These are phyloP conservation scores for Galeopsomyia nigrocyanea DNA, from an alignment of 2,888 invertebrate genomes.

Conservation along the genomic window DNA sequence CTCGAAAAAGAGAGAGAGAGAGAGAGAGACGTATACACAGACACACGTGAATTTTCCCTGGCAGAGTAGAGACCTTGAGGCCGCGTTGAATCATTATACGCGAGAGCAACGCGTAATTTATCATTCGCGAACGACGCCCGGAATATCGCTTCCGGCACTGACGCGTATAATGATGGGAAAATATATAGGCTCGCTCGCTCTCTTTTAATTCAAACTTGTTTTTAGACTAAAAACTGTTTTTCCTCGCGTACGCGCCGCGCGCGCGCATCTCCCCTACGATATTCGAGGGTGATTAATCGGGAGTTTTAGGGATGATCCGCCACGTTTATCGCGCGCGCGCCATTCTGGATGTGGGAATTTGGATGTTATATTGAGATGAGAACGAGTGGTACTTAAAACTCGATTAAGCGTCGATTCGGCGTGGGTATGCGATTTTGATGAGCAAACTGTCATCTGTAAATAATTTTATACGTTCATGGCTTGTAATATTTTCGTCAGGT, in stretches of 20 bases:
- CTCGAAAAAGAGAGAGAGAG: not conserved
- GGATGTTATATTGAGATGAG: too few species aligned
- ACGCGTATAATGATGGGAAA: slow-evolving; percentile 46
- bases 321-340: not conserved
- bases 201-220: not conserved
- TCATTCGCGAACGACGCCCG: slow-evolving; percentile 40
- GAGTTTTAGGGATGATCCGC: not conserved
- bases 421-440: too few species aligned
- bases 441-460: too few species aligned
- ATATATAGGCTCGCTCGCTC: slow-evolving; percentile 2
- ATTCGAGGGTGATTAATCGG: slow-evolving; percentile 40
- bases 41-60: slow-evolving; percentile 22
- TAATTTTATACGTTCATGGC: too few species aligned
- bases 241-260: not conserved
- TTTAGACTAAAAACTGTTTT: too few species aligned
- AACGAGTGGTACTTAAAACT: too few species aligned
- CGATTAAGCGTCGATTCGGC: too few species aligned
- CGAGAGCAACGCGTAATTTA: slow-evolving; percentile 38
- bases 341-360: too few species aligned
- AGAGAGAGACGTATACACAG: not conserved
- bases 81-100: too few species aligned
- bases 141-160: slow-evolving; percentile 48
- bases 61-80: slow-evolving; percentile 7
- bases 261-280: not conserved
- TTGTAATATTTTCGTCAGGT: too few species aligned